Percentiles rank a stretch among this genome's conserved stretches.
Conservation (phyloP, 1,140 invertebrate species). For the Helicoverpa armigera region DNA sequence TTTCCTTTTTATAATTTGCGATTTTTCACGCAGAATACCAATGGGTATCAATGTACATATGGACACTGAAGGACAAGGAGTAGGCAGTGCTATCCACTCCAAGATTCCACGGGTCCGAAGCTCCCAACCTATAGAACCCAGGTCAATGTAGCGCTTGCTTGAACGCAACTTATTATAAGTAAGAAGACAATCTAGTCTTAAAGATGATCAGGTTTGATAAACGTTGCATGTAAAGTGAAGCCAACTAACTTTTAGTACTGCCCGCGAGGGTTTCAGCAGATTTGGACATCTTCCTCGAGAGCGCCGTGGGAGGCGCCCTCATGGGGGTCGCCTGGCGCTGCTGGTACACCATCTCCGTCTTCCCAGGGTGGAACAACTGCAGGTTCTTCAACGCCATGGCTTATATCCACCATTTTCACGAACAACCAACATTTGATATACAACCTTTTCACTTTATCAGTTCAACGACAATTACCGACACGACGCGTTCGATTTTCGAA, state of each 20-base stretch:
- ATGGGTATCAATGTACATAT: too few species aligned
- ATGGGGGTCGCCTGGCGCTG: conserved; percentile 73
- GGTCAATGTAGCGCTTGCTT: too few species aligned
- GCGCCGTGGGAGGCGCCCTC: conserved; percentile 71
- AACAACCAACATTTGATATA: conserved; percentile 18
- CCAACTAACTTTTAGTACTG: conserved; percentile 66
- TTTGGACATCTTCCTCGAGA: conserved; percentile 73
- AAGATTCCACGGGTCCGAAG: too few species aligned
- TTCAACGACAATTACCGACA: conserved; percentile 1
- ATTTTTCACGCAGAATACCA: too few species aligned
- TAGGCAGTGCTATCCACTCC: too few species aligned
- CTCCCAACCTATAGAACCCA: too few species aligned
- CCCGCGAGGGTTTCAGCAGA: conserved; percentile 76
- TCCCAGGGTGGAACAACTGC: conserved; percentile 70
- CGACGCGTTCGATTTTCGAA: conserved; percentile 1
- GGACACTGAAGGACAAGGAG: too few species aligned
- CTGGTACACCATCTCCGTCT: conserved; percentile 69
- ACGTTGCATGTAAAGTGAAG: too few species aligned
- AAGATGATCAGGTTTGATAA: too few species aligned
- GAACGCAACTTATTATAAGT: too few species aligned
- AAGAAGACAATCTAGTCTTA: too few species aligned
- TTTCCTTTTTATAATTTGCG: too few species aligned
- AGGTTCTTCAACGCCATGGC: conserved; percentile 78
- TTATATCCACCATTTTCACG: conserved; percentile 31
- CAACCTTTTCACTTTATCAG: not conserved